Evolutionary conservation across 2,113 vertebrate genomes (phyloP), one percentile per base, ranked within the genome.

Genomic region (Microtus montanus): DNA sequence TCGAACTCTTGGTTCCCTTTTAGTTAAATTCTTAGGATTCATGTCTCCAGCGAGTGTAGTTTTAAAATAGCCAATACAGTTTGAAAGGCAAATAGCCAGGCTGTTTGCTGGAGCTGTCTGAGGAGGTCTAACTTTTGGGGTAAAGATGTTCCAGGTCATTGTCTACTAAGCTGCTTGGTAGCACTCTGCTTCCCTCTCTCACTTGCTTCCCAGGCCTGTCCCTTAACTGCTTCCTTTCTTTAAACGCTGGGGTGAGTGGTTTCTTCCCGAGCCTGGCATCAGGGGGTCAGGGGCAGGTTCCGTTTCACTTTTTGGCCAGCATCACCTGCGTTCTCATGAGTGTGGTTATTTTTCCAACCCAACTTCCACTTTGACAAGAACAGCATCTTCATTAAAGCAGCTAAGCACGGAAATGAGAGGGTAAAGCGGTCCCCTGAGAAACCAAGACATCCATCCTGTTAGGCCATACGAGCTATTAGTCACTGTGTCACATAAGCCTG

Each of bases 21-120:
- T 70, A 71, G 88, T 90, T 90, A 82, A 87, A 26, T 86, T 89
- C 44, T 94, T 79, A 73, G 61, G 44, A 94, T 96, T 94, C 90
- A 35, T 74, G 73, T 3, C 87, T 93, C 17, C 24, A 83, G 54
- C 35, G 35, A 66, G 49, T 63, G 6, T 86, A 47, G 24, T 86
- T 92, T 96, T 94, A 89, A 70, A 80, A 91, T 70, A 97, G 66
- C 66, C 58, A 22, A 78, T 84, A 44, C 7, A 52, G 7, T 83
- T 78, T 86, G 61, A 38, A 86, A 89, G 75, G 52, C 71, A 47
- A 7, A 47, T n/a, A 70, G 22, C 28, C 47, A 77, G 3, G 83
- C 14, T 15, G 1, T 74, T 95, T 89, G 75, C 9, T 87, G n/a
- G 28, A 61, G 4, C n/a, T 90, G 7, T 91, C 15, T 93, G 0